Evolutionary conservation across 2,888 invertebrate species (phyloP).

Genomic region (Orthonychiurus folsomi): DNA sequence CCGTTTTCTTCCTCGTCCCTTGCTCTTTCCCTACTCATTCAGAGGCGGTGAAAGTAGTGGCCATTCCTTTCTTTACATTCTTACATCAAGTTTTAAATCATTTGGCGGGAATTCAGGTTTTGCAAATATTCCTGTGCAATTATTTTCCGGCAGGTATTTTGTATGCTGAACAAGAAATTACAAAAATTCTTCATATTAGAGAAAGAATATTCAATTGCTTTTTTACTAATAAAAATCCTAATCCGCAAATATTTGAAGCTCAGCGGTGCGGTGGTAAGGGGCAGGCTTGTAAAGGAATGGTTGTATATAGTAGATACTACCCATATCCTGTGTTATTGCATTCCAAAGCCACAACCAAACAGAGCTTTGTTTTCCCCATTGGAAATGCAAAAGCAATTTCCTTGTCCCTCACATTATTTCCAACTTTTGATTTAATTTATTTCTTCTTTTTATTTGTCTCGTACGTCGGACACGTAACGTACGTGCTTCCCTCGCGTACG

Average conservation of each 20-base stretch:
- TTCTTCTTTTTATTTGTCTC: not conserved
- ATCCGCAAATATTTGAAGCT: too few relatives aligned
- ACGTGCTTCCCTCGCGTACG: not conserved
- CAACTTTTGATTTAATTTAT: constrained; percentile 1
- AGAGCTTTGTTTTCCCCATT: not conserved
- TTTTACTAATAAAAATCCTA: not conserved
- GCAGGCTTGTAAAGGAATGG: too few relatives aligned
- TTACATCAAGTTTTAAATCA: not conserved
- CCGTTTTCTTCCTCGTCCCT: not conserved
- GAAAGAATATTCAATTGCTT: not conserved
- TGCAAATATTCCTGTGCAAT: too few relatives aligned
- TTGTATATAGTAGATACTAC: too few relatives aligned
- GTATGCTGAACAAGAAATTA: not conserved
- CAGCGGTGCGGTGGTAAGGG: too few relatives aligned
- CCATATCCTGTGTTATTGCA: too few relatives aligned
- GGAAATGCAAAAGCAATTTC: not conserved
- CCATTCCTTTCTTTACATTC: not conserved
- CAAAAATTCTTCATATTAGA: not conserved
- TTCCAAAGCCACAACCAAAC: not conserved
- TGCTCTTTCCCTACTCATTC: not conserved
- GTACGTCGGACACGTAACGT: not conserved
- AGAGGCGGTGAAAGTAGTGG: not conserved
- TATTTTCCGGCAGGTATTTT: too few relatives aligned
- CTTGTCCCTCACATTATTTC: not conserved
- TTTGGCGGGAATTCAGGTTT: not conserved